A percentile compares a stretch with the other conserved stretches of the same genome.
phyloP scores from a whole-genome alignment of 2,797 vertebrate genomes.

The Pyrocephalus nanus region DNA sequence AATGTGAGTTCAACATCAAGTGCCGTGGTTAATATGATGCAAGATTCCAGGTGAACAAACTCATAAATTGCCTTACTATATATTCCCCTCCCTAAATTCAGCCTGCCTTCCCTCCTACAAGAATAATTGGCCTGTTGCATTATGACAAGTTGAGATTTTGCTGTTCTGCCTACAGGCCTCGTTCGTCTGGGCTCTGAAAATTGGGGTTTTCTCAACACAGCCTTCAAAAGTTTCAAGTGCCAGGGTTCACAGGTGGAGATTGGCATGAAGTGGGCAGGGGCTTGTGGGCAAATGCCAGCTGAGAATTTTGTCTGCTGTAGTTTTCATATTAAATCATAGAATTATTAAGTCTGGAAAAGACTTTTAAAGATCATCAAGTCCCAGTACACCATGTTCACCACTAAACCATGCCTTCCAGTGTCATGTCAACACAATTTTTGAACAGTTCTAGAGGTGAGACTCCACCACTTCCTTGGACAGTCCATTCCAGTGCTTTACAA shows the following conservation, averaged over 20 bases:
- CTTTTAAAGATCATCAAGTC: not conserved
- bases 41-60: slow-evolving; percentile 41
- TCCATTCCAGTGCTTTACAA: not conserved
- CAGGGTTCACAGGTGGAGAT: not conserved
- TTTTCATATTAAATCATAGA: not conserved
- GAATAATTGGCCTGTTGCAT: not conserved
- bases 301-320: not conserved
- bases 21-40: not conserved
- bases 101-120: not conserved
- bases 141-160: not conserved
- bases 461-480: not conserved
- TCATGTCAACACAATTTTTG: not conserved
- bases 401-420: not conserved
- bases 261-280: not conserved
- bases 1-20: not conserved
- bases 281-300: not conserved
- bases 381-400: not conserved
- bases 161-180: not conserved
- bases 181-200: not conserved
- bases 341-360: not conserved
- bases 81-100: not conserved
- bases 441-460: not conserved
- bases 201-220: not conserved
- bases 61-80: not conserved
- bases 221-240: not conserved